A percentile compares a stretch with the other conserved stretches of the same genome.
These are phyloP conservation scores for Diplazon laetatorius DNA, from an alignment of 2,888 invertebrate genomes.

Conservation along the genomic window DNA sequence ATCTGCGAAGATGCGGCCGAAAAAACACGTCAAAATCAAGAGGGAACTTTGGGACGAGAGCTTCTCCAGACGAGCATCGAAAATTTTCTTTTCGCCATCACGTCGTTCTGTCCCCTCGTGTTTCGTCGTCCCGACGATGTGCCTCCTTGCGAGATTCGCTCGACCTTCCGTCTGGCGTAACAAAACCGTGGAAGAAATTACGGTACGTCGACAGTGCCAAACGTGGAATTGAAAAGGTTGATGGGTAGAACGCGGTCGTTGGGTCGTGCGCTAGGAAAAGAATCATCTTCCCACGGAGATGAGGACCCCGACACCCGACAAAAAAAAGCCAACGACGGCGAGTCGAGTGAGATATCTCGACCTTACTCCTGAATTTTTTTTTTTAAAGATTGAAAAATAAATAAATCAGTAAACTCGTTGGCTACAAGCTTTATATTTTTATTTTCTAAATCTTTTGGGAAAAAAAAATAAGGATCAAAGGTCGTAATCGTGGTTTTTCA, in stretches of 20 bases:
- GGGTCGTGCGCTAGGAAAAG: conserved; percentile 39
- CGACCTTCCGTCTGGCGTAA: conserved; percentile 21
- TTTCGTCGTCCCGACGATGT: conserved; percentile 25
- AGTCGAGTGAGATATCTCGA: conserved; percentile 23
- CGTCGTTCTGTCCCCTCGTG: background rate
- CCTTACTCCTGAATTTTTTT: conserved; percentile 1
- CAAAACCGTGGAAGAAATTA: conserved; percentile 42
- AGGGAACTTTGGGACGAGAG: conserved; percentile 7
- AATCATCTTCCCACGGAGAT: conserved; percentile 29
- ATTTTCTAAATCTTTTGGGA: conserved; percentile 29
- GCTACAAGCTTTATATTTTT: conserved; percentile 42
- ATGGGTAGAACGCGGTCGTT: conserved; percentile 44
- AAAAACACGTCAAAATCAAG: conserved; percentile 13
- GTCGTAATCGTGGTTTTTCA: too few relatives aligned
- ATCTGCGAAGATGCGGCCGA: background rate
- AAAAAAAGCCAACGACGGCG: conserved; percentile 5
- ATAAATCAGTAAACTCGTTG: conserved; percentile 18
- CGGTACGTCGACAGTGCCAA: conserved; percentile 39
- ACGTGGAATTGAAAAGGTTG: conserved; percentile 51
- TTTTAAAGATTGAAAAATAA: too few relatives aligned
- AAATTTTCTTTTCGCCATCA: conserved; percentile 20
- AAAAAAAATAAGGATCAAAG: conserved; percentile 8
- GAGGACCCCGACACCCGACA: background rate
- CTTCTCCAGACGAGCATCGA: conserved; percentile 31
- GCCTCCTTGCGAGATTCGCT: conserved; percentile 4